A percentile compares a stretch with the other conserved stretches of the same genome.
Conservation (phyloP, 2,888 invertebrate species). For the Eutolmus rufibarbis region DNA sequence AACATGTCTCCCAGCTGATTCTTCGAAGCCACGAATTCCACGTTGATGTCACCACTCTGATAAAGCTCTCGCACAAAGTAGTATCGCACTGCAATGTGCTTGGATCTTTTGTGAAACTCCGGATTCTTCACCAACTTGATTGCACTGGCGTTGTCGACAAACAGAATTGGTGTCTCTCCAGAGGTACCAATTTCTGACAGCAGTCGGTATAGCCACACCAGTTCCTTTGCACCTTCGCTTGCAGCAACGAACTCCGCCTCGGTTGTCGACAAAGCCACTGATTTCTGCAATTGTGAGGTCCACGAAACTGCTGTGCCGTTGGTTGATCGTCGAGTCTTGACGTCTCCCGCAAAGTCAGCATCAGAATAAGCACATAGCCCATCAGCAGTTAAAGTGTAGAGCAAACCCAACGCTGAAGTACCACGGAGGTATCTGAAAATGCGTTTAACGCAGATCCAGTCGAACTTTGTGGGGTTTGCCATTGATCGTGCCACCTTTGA, state of each 20-base stretch:
- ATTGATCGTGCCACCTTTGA: neutral
- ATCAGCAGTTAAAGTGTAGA: neutral
- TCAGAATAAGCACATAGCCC: neutral
- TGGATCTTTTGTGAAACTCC: neutral
- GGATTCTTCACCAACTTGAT: neutral
- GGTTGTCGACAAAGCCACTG: no score
- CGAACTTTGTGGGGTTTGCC: neutral
- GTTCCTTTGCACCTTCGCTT: conserved; percentile 47
- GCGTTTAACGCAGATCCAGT: conserved; percentile 2
- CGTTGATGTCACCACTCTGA: neutral
- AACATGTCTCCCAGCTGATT: neutral
- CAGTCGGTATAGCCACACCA: conserved; percentile 43
- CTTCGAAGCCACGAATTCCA: neutral
- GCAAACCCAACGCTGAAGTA: neutral
- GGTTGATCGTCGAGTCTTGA: conserved; percentile 44
- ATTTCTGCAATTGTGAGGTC: neutral
- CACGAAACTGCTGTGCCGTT: conserved; percentile 10
- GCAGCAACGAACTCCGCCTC: conserved; percentile 46
- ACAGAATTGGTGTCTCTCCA: no score
- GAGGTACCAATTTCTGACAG: neutral
- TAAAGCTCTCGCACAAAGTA: neutral
- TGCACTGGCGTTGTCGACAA: conserved; percentile 5
- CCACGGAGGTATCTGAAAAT: neutral
- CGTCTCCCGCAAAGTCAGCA: conserved; percentile 31
- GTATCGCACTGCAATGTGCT: neutral